phyloP scores from a whole-genome alignment of 2,113 vertebrate species.

The Hiodon tergisus region DNA sequence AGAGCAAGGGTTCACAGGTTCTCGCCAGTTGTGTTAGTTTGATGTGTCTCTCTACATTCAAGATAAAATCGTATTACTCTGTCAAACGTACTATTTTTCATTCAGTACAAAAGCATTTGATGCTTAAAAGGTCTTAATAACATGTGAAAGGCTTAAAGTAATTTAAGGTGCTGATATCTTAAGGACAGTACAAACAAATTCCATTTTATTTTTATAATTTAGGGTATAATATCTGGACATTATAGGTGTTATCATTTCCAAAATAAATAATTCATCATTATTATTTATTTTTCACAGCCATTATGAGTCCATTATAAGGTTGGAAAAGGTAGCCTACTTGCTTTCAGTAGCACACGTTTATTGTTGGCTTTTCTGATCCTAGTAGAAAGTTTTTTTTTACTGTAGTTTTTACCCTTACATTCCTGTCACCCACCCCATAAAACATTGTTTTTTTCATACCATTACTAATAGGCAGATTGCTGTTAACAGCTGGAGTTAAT shows the following conservation, averaged over 20 bases:
- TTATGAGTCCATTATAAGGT: no score
- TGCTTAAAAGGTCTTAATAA: not conserved
- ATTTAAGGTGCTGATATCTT: conserved; percentile 11
- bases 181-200: not conserved
- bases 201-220: no score
- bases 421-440: not conserved
- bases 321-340: no score
- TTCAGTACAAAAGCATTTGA: not conserved
- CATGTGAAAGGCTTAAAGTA: not conserved
- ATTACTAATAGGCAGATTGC: not conserved
- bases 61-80: not conserved
- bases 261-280: no score
- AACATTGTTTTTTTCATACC: no score
- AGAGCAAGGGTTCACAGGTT: not conserved
- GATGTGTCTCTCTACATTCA: not conserved
- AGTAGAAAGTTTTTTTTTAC: not conserved
- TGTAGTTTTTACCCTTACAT: not conserved
- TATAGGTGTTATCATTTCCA: no score
- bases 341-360: no score
- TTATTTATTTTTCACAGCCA: no score
- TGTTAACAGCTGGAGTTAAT: conserved; percentile 1
- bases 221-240: no score
- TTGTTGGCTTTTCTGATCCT: no score
- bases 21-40: not conserved
- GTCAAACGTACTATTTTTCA: not conserved